These are phyloP conservation scores for Sinhomidia bicolor DNA, from an alignment of 2,888 invertebrate genomes.

Conservation along the genomic window DNA sequence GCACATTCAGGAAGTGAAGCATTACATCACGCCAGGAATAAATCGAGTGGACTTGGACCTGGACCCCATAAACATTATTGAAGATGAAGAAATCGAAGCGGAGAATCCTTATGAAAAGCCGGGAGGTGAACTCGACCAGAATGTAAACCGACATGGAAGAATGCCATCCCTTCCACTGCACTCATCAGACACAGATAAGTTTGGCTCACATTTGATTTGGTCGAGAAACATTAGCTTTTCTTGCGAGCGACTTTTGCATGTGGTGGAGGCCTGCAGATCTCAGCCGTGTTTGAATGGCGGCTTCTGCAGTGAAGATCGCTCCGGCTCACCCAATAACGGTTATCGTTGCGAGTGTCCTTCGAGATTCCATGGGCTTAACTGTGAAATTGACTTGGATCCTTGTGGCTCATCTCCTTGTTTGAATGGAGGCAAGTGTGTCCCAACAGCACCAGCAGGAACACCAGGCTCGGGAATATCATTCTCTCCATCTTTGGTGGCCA, in stretches of 20 bases:
- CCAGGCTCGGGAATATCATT: conserved; percentile 78
- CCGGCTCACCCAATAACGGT: conserved; percentile 80
- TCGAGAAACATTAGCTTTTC: conserved; percentile 79
- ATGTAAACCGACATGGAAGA: conserved; percentile 69
- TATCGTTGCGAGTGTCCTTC: conserved; percentile 91
- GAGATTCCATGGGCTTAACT: conserved; percentile 89
- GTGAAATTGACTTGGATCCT: conserved; percentile 93
- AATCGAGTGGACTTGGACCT: conserved; percentile 74
- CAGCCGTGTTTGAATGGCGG: conserved; percentile 92
- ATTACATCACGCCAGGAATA: conserved; percentile 79
- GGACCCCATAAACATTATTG: conserved; percentile 63
- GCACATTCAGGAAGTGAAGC: conserved; percentile 80
- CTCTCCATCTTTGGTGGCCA: conserved; percentile 78
- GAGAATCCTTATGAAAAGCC: conserved; percentile 62
- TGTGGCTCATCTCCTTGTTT: conserved; percentile 92
- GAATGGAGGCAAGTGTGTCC: conserved; percentile 80
- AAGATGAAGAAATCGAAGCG: conserved; percentile 75
- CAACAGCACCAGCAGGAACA: conserved; percentile 85
- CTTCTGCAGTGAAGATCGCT: conserved; percentile 85
- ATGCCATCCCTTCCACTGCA: conserved; percentile 79
- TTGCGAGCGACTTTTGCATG: conserved; percentile 77
- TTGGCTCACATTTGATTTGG: conserved; percentile 77
- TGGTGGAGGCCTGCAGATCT: conserved; percentile 85
- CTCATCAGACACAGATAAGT: conserved; percentile 77
- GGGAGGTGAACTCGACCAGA: conserved; percentile 61